Percentiles rank a stretch among this genome's conserved stretches.
These are phyloP conservation scores for Dendronephthya gigantea DNA, from an alignment of 64 coral and sea anemone species.

Conservation along the genomic window DNA sequence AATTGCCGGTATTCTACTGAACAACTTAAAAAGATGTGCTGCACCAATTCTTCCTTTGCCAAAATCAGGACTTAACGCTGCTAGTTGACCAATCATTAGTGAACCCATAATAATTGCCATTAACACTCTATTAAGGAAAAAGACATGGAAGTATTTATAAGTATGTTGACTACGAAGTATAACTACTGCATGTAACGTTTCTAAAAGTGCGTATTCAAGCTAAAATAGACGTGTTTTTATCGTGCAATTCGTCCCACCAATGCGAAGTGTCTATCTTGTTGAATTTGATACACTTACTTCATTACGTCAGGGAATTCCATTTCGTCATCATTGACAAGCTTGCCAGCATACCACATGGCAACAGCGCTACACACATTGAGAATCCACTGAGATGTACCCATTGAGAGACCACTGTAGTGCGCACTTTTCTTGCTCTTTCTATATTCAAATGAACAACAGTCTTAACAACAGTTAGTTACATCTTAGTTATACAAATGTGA, in stretches of 20 bases:
- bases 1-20: background rate
- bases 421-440: background rate
- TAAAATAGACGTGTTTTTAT: no score
- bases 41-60: conserved; percentile 16
- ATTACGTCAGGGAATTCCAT: conserved; percentile 1
- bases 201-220: no score
- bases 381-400: conserved; percentile 13
- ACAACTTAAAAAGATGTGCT: conserved; percentile 1
- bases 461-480: background rate
- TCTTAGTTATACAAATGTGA: background rate
- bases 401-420: conserved; percentile 2
- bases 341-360: conserved; percentile 4
- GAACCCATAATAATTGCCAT: conserved; percentile 5
- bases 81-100: conserved; percentile 5
- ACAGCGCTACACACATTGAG: background rate
- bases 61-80: conserved; percentile 9
- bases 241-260: no score
- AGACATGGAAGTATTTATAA: no score
- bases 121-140: background rate
- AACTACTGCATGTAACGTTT: background rate
- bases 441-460: background rate
- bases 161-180: background rate
- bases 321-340: background rate
- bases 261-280: no score
- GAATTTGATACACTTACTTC: no score